Percentiles rank a stretch among this genome's conserved stretches.
Evolutionary conservation across 2,888 invertebrate species (phyloP).

Genomic region (Aplocera efformata): DNA sequence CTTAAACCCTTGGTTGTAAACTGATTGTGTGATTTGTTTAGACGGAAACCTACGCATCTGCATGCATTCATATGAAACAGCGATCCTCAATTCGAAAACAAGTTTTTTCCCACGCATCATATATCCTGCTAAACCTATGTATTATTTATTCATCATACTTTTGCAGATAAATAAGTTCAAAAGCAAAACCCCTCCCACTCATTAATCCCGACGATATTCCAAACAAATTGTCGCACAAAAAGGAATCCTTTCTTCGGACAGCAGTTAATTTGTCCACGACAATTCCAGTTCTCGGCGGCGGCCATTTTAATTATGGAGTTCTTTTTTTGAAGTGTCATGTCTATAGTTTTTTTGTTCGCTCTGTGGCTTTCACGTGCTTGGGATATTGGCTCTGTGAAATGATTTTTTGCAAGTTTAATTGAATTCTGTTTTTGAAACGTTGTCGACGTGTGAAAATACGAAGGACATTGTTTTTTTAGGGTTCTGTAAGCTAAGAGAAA

Average conservation of each 20-base stretch:
- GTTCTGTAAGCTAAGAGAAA: too few relatives aligned
- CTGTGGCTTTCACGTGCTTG: slow-evolving; percentile 17
- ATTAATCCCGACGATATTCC: slow-evolving; percentile 5
- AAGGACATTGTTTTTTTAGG: too few relatives aligned
- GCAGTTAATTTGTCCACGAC: slow-evolving; percentile 46
- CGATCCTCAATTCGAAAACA: too few relatives aligned
- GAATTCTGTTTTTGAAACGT: slow-evolving; percentile 3
- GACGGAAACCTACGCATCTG: too few relatives aligned
- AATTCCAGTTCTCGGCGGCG: slow-evolving; percentile 28
- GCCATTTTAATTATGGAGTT: slow-evolving; percentile 35
- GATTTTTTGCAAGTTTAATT: slow-evolving; percentile 12
- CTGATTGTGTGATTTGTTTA: too few relatives aligned
- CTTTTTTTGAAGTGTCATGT: not conserved
- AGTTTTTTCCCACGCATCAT: too few relatives aligned
- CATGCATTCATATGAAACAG: too few relatives aligned
- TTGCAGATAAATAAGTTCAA: too few relatives aligned
- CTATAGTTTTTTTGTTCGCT: not conserved
- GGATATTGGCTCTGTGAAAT: slow-evolving; percentile 12
- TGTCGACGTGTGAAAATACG: too few relatives aligned
- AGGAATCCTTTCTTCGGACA: slow-evolving; percentile 26
- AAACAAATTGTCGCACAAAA: slow-evolving; percentile 35
- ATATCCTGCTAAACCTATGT: too few relatives aligned
- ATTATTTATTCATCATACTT: too few relatives aligned
- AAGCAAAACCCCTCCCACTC: not conserved
- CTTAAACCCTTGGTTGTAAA: too few relatives aligned